A percentile compares a stretch with the other conserved stretches of the same genome.
These are phyloP conservation scores for Pristionchus fissidentatus DNA, from an alignment of 2,888 invertebrate species.

Conservation along the genomic window DNA sequence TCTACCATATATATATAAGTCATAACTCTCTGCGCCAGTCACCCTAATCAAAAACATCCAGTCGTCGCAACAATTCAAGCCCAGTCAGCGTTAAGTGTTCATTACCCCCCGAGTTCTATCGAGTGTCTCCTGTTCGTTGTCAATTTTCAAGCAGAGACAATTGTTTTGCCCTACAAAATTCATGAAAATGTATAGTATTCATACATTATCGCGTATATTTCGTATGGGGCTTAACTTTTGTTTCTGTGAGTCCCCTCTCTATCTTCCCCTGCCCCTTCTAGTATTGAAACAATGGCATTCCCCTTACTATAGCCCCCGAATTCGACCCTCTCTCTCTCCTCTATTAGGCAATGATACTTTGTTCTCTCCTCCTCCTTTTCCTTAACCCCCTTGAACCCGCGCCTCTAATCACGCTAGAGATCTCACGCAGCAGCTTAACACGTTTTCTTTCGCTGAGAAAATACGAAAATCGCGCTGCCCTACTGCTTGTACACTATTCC, in stretches of 20 bases:
- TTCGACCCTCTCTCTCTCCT: background rate
- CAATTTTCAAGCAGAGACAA: too few species aligned
- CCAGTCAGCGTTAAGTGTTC: conserved; percentile 18
- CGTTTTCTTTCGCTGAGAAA: conserved; percentile 14
- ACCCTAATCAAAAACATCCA: conserved; percentile 12
- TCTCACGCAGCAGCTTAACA: background rate
- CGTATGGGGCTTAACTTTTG: too few species aligned
- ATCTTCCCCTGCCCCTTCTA: background rate
- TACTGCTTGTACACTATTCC: background rate
- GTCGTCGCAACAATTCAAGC: too few species aligned
- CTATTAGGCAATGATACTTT: conserved; percentile 23
- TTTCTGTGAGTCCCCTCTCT: background rate
- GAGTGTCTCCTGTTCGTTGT: too few species aligned
- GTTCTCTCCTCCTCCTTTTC: background rate
- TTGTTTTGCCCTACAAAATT: too few species aligned
- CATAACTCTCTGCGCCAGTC: conserved; percentile 27
- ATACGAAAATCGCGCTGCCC: too few species aligned
- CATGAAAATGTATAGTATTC: too few species aligned
- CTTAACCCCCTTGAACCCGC: conserved; percentile 3
- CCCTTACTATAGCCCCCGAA: background rate
- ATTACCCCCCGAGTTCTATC: too few species aligned
- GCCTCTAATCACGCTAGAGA: conserved; percentile 31
- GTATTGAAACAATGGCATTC: conserved; percentile 25
- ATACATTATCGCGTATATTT: too few species aligned
- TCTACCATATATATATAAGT: conserved; percentile 16